Conservation (phyloP, 2,797 vertebrate species). For the Pseudomugil gertrudae region DNA sequence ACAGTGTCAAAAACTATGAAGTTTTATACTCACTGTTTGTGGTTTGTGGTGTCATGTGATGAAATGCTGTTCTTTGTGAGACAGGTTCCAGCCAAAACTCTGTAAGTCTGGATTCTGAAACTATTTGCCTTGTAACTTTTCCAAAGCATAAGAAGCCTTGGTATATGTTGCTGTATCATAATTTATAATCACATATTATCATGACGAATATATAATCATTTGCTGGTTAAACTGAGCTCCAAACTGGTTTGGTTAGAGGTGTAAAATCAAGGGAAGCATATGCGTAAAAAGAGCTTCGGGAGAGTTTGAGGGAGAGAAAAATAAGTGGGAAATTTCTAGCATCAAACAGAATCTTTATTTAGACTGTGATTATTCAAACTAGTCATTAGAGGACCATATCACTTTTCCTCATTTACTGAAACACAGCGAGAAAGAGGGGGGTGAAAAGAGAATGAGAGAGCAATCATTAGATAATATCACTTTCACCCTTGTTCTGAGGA, state of each 20-base stretch:
- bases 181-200: background rate
- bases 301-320: conserved; percentile 40
- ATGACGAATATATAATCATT: background rate
- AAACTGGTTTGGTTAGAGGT: conserved; percentile 3
- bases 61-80: background rate
- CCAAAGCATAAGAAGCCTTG: background rate
- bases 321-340: conserved; percentile 66
- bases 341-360: conserved; percentile 85
- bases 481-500: conserved; percentile 81
- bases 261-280: conserved; percentile 24
- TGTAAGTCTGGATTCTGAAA: too few species aligned
- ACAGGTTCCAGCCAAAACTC: too few species aligned
- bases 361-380: conserved; percentile 84
- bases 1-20: background rate
- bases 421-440: conserved; percentile 61
- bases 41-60: background rate
- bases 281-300: background rate
- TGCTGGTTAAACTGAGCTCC: background rate
- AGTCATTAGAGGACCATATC: conserved; percentile 86
- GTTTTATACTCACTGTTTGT: background rate
- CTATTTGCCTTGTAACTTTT: background rate
- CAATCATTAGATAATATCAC: conserved; percentile 86
- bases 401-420: conserved; percentile 89
- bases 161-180: too few species aligned
- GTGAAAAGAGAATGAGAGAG: conserved; percentile 55